phyloP scores from a whole-genome alignment of 1,140 invertebrate genomes.

The Drosophila lacteicornis region DNA sequence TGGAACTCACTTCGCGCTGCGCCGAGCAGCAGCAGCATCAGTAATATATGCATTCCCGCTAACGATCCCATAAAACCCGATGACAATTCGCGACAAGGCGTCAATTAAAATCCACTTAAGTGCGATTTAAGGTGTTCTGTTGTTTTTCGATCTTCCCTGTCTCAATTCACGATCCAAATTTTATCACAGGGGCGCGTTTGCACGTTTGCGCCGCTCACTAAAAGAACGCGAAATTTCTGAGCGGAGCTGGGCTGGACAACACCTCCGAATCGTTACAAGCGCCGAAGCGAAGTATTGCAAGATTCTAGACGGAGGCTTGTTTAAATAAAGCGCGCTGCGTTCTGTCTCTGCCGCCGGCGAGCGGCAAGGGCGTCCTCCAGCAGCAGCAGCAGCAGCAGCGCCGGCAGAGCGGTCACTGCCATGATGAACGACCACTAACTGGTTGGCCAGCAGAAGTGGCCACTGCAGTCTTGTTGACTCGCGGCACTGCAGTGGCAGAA shows the following conservation, averaged over 20 bases:
- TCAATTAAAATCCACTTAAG: constrained; percentile 58
- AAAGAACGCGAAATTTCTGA: constrained; percentile 57
- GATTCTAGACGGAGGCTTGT: constrained; percentile 75
- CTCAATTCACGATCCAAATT: constrained; percentile 37
- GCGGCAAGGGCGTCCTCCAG: constrained; percentile 21
- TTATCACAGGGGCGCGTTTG: constrained; percentile 21
- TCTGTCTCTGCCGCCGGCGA: constrained; percentile 30
- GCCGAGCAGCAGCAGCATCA: constrained; percentile 31
- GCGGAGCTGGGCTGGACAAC: constrained; percentile 18
- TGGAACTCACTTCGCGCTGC: constrained; percentile 52
- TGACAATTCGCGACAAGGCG: constrained; percentile 38
- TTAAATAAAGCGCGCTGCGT: constrained; percentile 67
- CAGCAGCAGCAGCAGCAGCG: constrained; percentile 9
- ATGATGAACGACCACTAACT: constrained; percentile 61
- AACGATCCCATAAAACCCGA: constrained; percentile 31
- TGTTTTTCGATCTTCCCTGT: constrained; percentile 27
- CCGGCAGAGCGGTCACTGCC: constrained; percentile 51
- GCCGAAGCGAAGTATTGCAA: constrained; percentile 64
- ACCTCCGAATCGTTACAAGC: constrained; percentile 71
- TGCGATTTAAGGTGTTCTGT: constrained; percentile 32
- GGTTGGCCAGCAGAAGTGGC: constrained; percentile 17
- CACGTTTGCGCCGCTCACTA: constrained; percentile 42
- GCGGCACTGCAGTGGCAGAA: constrained; percentile 48
- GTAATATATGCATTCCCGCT: constrained; percentile 28
- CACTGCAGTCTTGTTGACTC: constrained; percentile 36